Evolutionary conservation across 2,113 vertebrate species (phyloP), one percentile per base, ranked within the genome.

Genomic region (Ageneiosus marmoratus): DNA sequence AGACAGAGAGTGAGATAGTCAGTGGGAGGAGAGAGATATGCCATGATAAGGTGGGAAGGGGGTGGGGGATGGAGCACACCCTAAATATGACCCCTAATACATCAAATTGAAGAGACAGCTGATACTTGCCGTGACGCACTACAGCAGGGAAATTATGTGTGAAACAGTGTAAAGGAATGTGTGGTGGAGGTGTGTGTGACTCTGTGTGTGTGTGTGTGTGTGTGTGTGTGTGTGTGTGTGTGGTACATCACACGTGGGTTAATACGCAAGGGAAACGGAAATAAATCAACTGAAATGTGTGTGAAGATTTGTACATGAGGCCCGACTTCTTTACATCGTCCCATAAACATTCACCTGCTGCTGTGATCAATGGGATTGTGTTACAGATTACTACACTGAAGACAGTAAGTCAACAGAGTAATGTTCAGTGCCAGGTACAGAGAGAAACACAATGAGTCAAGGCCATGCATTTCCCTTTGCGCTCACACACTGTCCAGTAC

Each of bases 81-180:
- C 50, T 76, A 55, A 76, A 76, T 58, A n/a, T 82, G 65, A 51
- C 48, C 74, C 56, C 32, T 27, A 27, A 32, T 56, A 41, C 73
- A 77, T 77, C 50, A 74, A 37, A 80, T 83, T 75, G 18, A 1
- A 73, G 34, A 73, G 48, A 70, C 83, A 85, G 84, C 79, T 85
- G 60, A 77, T 70, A 37, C 12, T 16, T 3, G 29, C 29, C 22
- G n/a, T 77, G 76, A 78, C 80, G 58, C 74, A 80, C 74, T 84
- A 78, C 50, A 69, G 81, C 32, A 15, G 24, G 65, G 62, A 8
- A 37, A 81, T 77, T 44, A 62, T 69, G 51, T 73, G 58, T 79
- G 41, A 56, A 62, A 48, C 24, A n/a, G 50, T 85, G 58, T 41
- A 44, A 46, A 48, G 73, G 82, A 86, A 78, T 56, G 55, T 81